phyloP scores from a whole-genome alignment of 2,113 vertebrate species.

The Periophthalmodon schlosseri region DNA sequence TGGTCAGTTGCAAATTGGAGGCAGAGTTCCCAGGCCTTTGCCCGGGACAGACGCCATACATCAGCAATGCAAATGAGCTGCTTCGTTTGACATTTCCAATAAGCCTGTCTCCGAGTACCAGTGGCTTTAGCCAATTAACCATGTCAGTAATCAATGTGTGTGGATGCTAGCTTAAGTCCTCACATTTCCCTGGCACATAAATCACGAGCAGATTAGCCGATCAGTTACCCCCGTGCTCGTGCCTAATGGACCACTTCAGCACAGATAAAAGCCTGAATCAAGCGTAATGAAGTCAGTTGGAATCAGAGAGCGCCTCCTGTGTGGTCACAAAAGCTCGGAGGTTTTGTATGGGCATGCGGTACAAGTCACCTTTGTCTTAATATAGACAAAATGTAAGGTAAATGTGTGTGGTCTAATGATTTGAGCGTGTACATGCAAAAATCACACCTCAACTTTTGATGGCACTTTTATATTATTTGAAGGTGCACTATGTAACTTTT shows the following conservation, averaged over 20 bases:
- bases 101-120: slow-evolving; percentile 76
- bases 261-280: slow-evolving; percentile 75
- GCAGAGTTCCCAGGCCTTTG: slow-evolving; percentile 54
- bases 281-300: slow-evolving; percentile 76
- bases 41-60: slow-evolving; percentile 70
- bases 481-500: too few relatives aligned
- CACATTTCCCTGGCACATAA: slow-evolving; percentile 74
- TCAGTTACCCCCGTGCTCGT: slow-evolving; percentile 70
- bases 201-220: slow-evolving; percentile 79
- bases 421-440: too few relatives aligned
- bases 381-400: too few relatives aligned
- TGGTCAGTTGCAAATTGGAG: slow-evolving; percentile 63
- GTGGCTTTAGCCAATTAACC: slow-evolving; percentile 80
- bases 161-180: slow-evolving; percentile 70
- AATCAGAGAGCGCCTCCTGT: slow-evolving; percentile 47
- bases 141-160: slow-evolving; percentile 80
- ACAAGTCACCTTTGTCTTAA: slow-evolving; percentile 30
- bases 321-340: slow-evolving; percentile 32
- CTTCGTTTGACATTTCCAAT: slow-evolving; percentile 82
- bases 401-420: too few relatives aligned
- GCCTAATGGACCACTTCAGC: slow-evolving; percentile 76
- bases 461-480: too few relatives aligned
- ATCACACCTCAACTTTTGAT: too few relatives aligned
- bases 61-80: slow-evolving; percentile 80
- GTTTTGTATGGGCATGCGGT: slow-evolving; percentile 26